Evolutionary conservation across 2,888 invertebrate genomes (phyloP), one percentile per base, ranked within the genome.

Genomic region (Scaptodrosophila latifasciaeformis): DNA sequence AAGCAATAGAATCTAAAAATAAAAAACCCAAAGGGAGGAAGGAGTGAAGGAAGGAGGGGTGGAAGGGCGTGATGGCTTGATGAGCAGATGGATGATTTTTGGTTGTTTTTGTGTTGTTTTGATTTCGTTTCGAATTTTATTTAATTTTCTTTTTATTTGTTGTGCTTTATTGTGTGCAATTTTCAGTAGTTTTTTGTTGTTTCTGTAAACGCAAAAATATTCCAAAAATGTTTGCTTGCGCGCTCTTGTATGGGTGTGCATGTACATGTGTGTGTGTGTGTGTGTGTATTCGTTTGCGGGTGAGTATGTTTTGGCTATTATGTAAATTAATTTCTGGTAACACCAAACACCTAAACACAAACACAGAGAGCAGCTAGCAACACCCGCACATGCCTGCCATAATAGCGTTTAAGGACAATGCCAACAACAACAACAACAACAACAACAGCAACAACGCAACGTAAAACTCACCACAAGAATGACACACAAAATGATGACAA

Each of bases 281-380:
- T n/a, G n/a, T n/a, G n/a, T n/a, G n/a, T n/a, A n/a, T n/a, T n/a
- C n/a, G n/a, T n/a, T 24, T 45, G 43, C 45, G 18, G 34, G 43
- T 51, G n/a, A 53, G 54, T 43, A 2, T 54, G 51, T 47, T 17
- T 50, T 35, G 48, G 42, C 59, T 69, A 70, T 72, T 72, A 72
- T 72, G 72, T 65, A 72, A 72, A 72, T 72, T 72, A 78, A 78
- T 78, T 78, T 72, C 75, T 63, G 78, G 68, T 65, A 60, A 63
- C 58, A 65, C 44, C 64, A 62, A 61, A 65, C 62, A 59, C 62
- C 66, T 62, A 51, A 46, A 44, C 42, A 52, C n/a, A 44, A 44
- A 49, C 45, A 50, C 29, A 24, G 37, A 9, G 15, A 13, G 35
- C 2, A 15, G 17, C 15, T 13, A 6, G 35, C 35, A 7, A 24